Evolutionary conservation across 1,140 invertebrate species (phyloP).

Genomic region (Hyposmocoma kahamanoa): DNA sequence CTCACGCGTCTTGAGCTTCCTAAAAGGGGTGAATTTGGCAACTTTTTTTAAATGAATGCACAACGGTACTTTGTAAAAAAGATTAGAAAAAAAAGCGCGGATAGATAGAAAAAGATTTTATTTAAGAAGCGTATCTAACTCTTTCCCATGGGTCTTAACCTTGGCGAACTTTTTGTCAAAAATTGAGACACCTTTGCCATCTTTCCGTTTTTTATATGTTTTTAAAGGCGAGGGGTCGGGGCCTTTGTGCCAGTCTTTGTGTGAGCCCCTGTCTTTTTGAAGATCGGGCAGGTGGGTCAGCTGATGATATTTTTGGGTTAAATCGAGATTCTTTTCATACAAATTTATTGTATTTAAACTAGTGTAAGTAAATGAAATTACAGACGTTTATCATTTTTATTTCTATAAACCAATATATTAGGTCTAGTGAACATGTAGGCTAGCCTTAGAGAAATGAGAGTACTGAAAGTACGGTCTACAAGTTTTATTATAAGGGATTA

Average conservation of each 20-base stretch:
- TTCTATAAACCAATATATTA: too few species aligned
- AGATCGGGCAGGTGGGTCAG: slow-evolving; percentile 67
- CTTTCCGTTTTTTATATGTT: slow-evolving; percentile 56
- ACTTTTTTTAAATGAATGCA: slow-evolving; percentile 36
- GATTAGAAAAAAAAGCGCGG: slow-evolving; percentile 43
- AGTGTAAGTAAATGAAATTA: too few species aligned
- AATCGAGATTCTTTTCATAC: slow-evolving; percentile 17
- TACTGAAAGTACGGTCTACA: too few species aligned
- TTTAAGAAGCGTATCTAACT: slow-evolving; percentile 48
- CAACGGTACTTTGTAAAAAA: slow-evolving; percentile 53
- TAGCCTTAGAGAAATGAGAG: too few species aligned
- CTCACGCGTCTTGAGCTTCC: slow-evolving; percentile 59
- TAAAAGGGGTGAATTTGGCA: slow-evolving; percentile 61
- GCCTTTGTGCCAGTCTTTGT: slow-evolving; percentile 36
- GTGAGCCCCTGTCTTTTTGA: slow-evolving; percentile 28
- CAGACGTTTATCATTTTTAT: too few species aligned
- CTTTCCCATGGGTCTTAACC: slow-evolving; percentile 73
- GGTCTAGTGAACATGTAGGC: too few species aligned
- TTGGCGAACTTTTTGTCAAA: slow-evolving; percentile 60
- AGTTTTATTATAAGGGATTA: too few species aligned
- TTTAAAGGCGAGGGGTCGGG: slow-evolving; percentile 54
- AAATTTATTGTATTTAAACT: slow-evolving; percentile 10
- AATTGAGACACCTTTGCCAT: slow-evolving; percentile 71
- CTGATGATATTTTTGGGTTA: slow-evolving; percentile 40
- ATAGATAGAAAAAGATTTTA: slow-evolving; percentile 45